A percentile compares a stretch with the other conserved stretches of the same genome.
Conservation (phyloP, 2,797 vertebrate genomes). For the Scleropages formosus region DNA sequence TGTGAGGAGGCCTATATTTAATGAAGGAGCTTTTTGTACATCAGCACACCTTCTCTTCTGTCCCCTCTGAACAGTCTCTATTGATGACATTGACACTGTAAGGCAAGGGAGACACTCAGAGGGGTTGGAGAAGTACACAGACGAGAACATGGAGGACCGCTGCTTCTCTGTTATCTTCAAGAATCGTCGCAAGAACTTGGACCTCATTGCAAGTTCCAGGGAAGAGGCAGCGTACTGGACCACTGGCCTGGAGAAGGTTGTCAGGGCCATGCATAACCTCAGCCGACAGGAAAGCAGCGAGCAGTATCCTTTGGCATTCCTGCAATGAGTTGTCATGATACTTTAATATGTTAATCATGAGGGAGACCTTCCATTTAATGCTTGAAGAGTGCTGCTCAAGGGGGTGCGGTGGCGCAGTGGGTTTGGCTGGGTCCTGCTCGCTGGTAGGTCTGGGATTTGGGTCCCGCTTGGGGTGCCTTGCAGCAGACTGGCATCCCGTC, state of each 20-base stretch:
- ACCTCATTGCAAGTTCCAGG: constrained; percentile 74
- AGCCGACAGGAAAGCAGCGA: constrained; percentile 80
- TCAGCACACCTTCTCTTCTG: constrained; percentile 48
- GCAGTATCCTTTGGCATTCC: constrained; percentile 88
- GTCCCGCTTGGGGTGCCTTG: no score
- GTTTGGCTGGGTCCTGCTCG: no score
- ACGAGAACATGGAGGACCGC: constrained; percentile 63
- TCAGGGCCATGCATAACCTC: constrained; percentile 74
- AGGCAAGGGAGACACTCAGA: constrained; percentile 86
- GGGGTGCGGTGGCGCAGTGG: no score
- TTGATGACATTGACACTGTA: constrained; percentile 88
- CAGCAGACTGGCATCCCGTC: no score
- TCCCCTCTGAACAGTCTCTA: constrained; percentile 71
- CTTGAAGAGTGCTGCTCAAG: no score
- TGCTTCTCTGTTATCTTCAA: constrained; percentile 96
- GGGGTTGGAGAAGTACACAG: constrained; percentile 81
- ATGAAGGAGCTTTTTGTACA: not conserved
- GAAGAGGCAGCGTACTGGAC: constrained; percentile 79
- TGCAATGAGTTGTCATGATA: not conserved
- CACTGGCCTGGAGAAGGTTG: constrained; percentile 78
- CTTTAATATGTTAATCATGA: not conserved
- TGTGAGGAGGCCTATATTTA: not conserved
- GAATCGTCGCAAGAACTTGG: constrained; percentile 79
- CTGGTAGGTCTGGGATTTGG: no score
- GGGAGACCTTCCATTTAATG: no score